Conservation (phyloP, 2,113 vertebrate genomes). For the Amazona vittata region DNA sequence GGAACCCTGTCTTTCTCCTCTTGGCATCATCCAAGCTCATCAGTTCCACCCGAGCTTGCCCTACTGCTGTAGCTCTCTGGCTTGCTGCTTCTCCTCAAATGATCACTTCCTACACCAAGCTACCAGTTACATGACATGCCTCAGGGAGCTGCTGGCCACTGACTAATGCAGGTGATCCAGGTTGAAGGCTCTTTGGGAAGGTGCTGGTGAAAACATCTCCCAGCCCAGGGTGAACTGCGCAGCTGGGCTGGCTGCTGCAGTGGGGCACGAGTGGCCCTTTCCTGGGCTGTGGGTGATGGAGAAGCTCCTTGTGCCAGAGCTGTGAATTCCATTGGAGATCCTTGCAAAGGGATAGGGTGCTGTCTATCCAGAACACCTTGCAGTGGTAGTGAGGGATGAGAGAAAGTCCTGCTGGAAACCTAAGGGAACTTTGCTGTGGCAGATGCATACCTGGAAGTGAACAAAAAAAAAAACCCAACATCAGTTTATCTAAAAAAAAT, state of each 20-base stretch:
- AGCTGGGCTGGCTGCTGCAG: not conserved
- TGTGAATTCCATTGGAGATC: not conserved
- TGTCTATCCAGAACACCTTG: fast-evolving
- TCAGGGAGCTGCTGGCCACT: not conserved
- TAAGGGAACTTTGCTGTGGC: not conserved
- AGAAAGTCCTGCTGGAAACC: not conserved
- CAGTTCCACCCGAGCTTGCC: not conserved
- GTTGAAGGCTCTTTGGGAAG: not conserved
- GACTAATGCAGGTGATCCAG: fast-evolving
- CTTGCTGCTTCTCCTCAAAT: not conserved
- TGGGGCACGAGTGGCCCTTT: fast-evolving
- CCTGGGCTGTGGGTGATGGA: fast-evolving
- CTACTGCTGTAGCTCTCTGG: not conserved
- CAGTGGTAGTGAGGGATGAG: not conserved
- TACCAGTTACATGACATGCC: fast-evolving
- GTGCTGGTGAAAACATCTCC: not conserved
- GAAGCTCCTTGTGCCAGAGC: not conserved
- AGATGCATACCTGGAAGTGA: fast-evolving
- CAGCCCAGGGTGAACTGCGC: fast-evolving
- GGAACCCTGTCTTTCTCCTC: not conserved
- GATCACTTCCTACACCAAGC: not conserved
- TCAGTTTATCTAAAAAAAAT: not conserved
- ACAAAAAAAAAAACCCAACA: not conserved
- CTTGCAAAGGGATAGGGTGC: not conserved
- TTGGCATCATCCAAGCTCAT: not conserved